Conservation (phyloP, 2,797 vertebrate genomes). For the Gallirallus australis region DNA sequence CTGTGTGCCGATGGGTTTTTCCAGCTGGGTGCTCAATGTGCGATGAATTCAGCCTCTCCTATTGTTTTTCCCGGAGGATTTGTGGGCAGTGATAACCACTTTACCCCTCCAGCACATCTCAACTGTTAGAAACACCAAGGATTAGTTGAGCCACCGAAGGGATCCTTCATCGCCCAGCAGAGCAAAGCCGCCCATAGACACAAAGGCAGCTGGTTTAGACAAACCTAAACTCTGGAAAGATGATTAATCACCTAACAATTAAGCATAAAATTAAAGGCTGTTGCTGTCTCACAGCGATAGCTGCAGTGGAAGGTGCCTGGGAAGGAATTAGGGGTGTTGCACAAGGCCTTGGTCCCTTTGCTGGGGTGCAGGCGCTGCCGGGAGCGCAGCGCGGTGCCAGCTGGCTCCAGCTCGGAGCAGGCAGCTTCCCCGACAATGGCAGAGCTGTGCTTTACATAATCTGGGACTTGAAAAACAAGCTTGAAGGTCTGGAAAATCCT, state of each 20-base stretch:
- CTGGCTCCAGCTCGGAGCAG: neutral
- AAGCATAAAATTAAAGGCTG: neutral
- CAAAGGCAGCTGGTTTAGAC: neutral
- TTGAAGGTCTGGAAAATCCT: slow-evolving; percentile 50
- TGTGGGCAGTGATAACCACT: fast-evolving
- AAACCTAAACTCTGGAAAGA: neutral
- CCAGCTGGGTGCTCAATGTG: neutral
- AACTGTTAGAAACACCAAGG: neutral
- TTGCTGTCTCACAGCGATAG: neutral
- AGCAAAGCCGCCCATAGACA: neutral
- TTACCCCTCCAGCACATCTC: neutral
- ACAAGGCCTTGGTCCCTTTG: neutral
- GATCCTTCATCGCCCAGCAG: neutral
- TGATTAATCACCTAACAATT: neutral
- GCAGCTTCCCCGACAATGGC: neutral
- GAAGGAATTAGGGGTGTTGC: neutral
- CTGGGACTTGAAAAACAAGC: slow-evolving; percentile 50
- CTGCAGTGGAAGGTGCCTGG: neutral
- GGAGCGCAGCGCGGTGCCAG: neutral
- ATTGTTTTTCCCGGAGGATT: neutral
- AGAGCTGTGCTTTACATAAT: slow-evolving; percentile 35
- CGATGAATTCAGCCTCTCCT: neutral
- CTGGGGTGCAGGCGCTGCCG: neutral
- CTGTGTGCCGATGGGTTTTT: neutral
- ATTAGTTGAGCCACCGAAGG: neutral